phyloP scores from a whole-genome alignment of 2,113 vertebrate genomes.

The Aegypius monachus region DNA sequence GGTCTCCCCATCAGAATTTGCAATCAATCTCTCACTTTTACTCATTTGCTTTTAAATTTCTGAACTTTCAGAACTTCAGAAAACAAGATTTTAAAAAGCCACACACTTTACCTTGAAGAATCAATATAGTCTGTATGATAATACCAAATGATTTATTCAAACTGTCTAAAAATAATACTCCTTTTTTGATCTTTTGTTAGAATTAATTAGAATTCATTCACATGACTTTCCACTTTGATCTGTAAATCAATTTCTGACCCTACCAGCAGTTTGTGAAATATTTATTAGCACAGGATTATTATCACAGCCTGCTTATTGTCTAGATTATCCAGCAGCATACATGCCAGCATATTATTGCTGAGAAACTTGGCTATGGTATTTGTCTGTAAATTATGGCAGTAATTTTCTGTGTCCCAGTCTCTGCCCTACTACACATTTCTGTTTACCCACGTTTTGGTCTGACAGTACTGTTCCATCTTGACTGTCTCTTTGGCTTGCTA shows the following conservation, averaged over 20 bases:
- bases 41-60: not conserved
- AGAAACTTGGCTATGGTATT: not conserved
- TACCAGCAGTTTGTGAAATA: slow-evolving; percentile 17
- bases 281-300: slow-evolving; percentile 27
- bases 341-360: not conserved
- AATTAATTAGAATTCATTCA: not conserved
- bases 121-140: not conserved
- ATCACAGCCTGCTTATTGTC: slow-evolving; percentile 21
- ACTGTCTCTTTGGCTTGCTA: not conserved
- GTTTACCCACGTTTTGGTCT: not conserved
- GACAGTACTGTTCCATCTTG: not conserved
- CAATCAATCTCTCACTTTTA: not conserved
- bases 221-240: slow-evolving; percentile 11
- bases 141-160: not conserved
- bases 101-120: not conserved
- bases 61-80: not conserved
- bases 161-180: not conserved
- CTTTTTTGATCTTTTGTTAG: slow-evolving; percentile 1
- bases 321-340: not conserved
- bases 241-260: slow-evolving; percentile 26
- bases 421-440: not conserved
- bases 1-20: not conserved
- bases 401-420: not conserved
- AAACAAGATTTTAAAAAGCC: not conserved
- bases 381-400: not conserved